A percentile compares a stretch with the other conserved stretches of the same genome.
These are phyloP conservation scores for Chrysomallon squamiferum DNA, from an alignment of 1,140 invertebrate genomes.

Conservation along the genomic window DNA sequence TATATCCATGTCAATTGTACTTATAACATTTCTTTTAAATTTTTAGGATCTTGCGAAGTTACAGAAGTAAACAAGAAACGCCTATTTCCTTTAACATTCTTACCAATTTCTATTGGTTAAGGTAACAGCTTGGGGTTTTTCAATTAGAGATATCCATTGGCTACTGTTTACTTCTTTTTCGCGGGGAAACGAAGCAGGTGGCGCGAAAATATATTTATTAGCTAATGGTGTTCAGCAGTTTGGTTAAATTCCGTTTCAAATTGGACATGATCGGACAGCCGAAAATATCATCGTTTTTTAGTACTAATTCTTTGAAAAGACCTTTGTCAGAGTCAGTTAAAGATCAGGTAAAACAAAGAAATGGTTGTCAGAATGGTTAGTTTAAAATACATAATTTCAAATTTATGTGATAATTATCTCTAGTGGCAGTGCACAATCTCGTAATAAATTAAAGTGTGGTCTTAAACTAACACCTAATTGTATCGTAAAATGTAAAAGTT, in stretches of 20 bases:
- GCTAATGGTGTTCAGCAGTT: neutral
- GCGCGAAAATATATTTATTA: neutral
- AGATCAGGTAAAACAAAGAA: neutral
- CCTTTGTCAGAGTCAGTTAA: neutral
- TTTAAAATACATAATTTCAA: neutral
- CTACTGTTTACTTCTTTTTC: neutral
- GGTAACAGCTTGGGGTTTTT: no score
- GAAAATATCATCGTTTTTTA: conserved; percentile 27
- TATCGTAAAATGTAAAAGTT: neutral
- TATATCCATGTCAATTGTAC: no score
- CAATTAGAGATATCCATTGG: neutral
- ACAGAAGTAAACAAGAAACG: no score
- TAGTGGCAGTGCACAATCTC: neutral
- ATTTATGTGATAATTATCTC: neutral
- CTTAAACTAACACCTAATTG: neutral
- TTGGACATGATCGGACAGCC: conserved; percentile 24
- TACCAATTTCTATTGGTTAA: no score
- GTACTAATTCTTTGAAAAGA: conserved; percentile 6
- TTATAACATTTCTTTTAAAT: no score
- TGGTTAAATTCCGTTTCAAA: neutral
- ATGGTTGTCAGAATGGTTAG: neutral
- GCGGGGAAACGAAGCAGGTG: neutral
- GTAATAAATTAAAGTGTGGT: neutral
- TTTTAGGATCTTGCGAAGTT: no score
- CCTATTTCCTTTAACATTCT: no score